Conservation (phyloP, 1,140 invertebrate species). For the Agrilus planipennis region DNA sequence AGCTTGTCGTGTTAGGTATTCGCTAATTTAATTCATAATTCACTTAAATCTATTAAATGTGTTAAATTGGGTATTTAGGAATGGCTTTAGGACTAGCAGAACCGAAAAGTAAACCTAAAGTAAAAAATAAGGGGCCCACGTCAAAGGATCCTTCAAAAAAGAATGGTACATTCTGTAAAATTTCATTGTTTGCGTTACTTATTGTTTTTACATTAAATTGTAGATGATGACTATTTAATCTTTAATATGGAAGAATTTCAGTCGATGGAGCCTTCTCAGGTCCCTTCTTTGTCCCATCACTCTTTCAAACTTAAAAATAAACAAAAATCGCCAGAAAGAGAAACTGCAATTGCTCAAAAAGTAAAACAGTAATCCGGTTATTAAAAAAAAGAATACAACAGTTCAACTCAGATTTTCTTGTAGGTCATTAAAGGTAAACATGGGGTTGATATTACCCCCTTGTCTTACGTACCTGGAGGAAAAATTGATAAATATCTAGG, state of each 20-base stretch:
- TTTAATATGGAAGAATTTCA: slow-evolving; percentile 55
- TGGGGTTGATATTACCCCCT: slow-evolving; percentile 75
- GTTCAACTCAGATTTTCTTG: slow-evolving; percentile 15
- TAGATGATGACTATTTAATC: slow-evolving; percentile 48
- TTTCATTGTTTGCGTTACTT: neutral
- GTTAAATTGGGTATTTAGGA: slow-evolving; percentile 32
- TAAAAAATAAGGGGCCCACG: neutral
- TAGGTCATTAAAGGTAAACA: slow-evolving; percentile 33
- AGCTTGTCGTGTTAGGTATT: slow-evolving; percentile 60
- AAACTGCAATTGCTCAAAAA: slow-evolving; percentile 15
- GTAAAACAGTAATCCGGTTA: neutral
- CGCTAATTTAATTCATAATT: slow-evolving; percentile 10
- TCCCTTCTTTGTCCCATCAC: slow-evolving; percentile 11
- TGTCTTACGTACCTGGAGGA: slow-evolving; percentile 69
- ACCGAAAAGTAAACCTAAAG: slow-evolving; percentile 20
- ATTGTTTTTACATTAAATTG: slow-evolving; percentile 11
- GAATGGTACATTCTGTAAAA: neutral
- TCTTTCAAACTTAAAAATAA: slow-evolving; percentile 18
- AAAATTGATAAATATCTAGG: slow-evolving; percentile 77
- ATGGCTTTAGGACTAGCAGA: slow-evolving; percentile 62
- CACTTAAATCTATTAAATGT: neutral
- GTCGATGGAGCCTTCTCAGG: slow-evolving; percentile 18
- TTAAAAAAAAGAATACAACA: neutral
- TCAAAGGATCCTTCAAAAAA: neutral
- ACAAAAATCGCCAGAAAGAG: slow-evolving; percentile 25